Evolutionary conservation across 2,888 invertebrate genomes (phyloP), one percentile per base, ranked within the genome.

Genomic region (Thalpophila matura): DNA sequence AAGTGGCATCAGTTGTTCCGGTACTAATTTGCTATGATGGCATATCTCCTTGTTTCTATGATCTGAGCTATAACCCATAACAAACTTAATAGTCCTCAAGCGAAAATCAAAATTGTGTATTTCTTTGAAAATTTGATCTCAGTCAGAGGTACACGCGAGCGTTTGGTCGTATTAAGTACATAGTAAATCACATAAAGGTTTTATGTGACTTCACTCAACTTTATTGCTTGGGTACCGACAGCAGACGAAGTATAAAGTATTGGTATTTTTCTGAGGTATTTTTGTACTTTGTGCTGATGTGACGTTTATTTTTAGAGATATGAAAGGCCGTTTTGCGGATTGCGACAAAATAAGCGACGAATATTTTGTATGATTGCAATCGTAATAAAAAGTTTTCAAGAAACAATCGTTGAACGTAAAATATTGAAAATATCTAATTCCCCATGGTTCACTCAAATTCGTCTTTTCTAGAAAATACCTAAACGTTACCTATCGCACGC

Each of bases 131-230:
- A 71, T 71, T 71, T 71, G 72, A 72, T 72, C 77, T 76, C 66
- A 71, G 51, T 51, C 57, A 69, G 46, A 66, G 65, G 68, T 60
- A 53, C 68, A 61, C 43, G 47, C 55, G 60, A 64, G 84, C 86
- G 85, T 79, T 80, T 74, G 81, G 72, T 74, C 80, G 83, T 83
- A 92, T 93, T 91, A 91, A 92, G 89, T 92, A 93, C 92, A 92
- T 92, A 92, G 90, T 92, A 92, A 93, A 93, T 93, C 90, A 91
- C 89, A 92, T 90, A 89, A 89, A 89, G 84, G 85, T 88, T 93
- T 93, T 91, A 91, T 91, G 93, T 71, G 91, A 87, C 90, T 91
- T 85, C 88, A 86, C 88, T 88, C 87, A 80, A 83, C 76, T 91
- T 92, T 92, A 92, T 90, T 88, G 86, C 91, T 66, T 53, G 43